Base-by-base conservation (phyloP, 2,888 invertebrate genomes). In the Harpagoxenus sublaevis region DNA sequence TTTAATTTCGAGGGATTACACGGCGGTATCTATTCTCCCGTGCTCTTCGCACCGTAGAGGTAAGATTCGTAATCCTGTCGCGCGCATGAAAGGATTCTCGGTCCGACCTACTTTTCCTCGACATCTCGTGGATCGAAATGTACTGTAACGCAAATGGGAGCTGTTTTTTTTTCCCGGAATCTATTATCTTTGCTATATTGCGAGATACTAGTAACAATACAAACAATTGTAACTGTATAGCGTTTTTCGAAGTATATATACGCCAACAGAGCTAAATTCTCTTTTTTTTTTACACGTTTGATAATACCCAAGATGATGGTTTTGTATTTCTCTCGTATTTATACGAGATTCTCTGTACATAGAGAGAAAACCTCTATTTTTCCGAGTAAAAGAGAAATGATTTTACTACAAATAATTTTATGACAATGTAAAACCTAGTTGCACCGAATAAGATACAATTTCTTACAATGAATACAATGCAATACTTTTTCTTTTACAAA, bases 1-100 rank as follows among this genome's bases (percentile, higher is more conserved):
- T 83, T 83, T 74, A 63, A 83, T 75, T 83, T 65, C 57, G 35
- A 53, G 23, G 79, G 79, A 77, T 78, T 79, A 66, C 60, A 77
- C 9, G 45, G 65, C 18, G 35, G 31, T 42, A 66, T 39, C 57
- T 28, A 81, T 66, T 62, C 60, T 70, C 53, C 12, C 51, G 48
- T 77, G 28, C 39, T 53, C 31, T 18, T 63, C 18, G 18, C 28
- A 42, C 53, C 28, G 8, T 55, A n/a, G 4, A 77, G 18, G 28
- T 53, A 65, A 65, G 48, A 81, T 48, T 84, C 70, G 62, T 78
- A 53, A 81, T 77, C 53, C 42, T 66, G 57, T 70, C 79, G 45
- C 23, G 39, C 51, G 66, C 77, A 48, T 35, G 66, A 77, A 39
- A 42, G 28, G 28, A 45, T 45, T 48, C 45, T 18, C 39, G n/a